Conservation (phyloP, 2,797 vertebrate genomes). For the Oceanodroma leucorhoa region DNA sequence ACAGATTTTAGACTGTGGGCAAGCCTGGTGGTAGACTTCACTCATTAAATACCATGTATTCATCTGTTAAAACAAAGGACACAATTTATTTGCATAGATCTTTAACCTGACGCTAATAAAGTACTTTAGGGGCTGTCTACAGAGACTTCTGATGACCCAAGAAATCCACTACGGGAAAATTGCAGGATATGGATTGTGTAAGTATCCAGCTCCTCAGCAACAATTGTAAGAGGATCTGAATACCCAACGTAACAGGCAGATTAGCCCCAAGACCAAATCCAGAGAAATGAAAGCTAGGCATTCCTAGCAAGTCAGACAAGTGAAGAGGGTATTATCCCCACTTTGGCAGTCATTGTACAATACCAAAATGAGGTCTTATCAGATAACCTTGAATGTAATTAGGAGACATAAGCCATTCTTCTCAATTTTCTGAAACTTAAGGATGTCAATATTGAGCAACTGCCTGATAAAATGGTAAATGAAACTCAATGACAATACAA, state of each 20-base stretch:
- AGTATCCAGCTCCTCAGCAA: background rate
- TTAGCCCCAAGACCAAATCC: background rate
- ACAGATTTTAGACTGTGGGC: background rate
- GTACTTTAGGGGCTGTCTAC: background rate
- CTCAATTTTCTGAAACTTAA: background rate
- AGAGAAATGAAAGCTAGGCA: background rate
- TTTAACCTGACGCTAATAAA: background rate
- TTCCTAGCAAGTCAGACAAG: background rate
- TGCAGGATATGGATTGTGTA: background rate
- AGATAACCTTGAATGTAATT: background rate
- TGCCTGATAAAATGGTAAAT: background rate
- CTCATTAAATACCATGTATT: background rate
- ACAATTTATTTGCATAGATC: background rate
- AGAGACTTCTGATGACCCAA: background rate
- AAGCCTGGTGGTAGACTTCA: background rate
- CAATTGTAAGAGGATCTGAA: background rate
- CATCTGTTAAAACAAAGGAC: background rate
- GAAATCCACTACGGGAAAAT: background rate
- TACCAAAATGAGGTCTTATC: background rate
- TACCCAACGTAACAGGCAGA: accelerated
- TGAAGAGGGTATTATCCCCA: background rate
- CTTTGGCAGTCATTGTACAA: background rate
- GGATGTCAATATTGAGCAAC: background rate
- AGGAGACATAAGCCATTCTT: background rate
- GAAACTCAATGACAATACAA: background rate